phyloP scores from a whole-genome alignment of 2,797 vertebrate genomes.

The Anabacerthia variegaticeps region DNA sequence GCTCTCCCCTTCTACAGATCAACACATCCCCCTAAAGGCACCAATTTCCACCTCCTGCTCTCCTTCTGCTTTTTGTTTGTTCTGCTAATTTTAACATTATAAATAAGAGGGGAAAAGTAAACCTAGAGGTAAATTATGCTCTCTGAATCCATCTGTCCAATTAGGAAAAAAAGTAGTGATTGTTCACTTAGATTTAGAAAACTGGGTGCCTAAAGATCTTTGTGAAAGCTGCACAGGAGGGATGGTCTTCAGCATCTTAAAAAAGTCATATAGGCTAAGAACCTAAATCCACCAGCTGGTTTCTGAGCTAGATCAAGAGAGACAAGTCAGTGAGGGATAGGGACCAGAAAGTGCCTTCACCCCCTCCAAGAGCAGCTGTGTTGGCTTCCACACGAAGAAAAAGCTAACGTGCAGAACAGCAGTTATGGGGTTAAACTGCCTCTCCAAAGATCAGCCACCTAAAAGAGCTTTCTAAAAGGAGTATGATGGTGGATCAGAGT shows the following conservation, averaged over 20 bases:
- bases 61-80: slow-evolving; percentile 1
- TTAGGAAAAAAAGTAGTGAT: background rate
- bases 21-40: background rate
- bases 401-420: background rate
- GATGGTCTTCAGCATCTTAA: background rate
- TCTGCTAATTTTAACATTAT: background rate
- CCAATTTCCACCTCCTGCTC: background rate
- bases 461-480: background rate
- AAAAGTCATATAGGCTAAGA: background rate
- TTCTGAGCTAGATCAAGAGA: background rate
- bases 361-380: background rate
- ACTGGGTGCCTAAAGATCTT: background rate
- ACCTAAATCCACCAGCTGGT: background rate
- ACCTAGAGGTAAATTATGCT: background rate
- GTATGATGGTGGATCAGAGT: background rate
- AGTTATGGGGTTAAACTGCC: background rate
- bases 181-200: background rate
- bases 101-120: background rate
- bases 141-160: background rate
- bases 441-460: background rate
- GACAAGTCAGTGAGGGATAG: background rate
- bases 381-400: background rate
- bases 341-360: background rate
- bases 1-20: background rate
- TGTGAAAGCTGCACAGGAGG: background rate